Percentiles rank a stretch among this genome's conserved stretches.
These are phyloP conservation scores for Drosophila yooni DNA, from an alignment of 2,888 invertebrate genomes.

Conservation along the genomic window DNA sequence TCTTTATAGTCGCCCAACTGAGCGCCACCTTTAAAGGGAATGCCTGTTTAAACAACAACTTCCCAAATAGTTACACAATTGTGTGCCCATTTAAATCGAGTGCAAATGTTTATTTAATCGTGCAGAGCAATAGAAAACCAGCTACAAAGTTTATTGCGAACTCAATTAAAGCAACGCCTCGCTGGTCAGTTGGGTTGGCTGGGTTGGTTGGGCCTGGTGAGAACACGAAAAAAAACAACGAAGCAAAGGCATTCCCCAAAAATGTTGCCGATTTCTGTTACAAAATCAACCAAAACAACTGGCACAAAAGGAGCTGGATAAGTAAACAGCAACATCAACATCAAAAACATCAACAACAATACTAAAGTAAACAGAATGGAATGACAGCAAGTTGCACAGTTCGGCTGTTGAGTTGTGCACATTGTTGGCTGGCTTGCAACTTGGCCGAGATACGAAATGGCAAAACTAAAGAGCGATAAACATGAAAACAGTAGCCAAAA, in stretches of 20 bases:
- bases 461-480: conserved; percentile 23
- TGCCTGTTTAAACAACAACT: conserved; percentile 28
- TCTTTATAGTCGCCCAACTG: conserved; percentile 10
- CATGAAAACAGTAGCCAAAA: neutral
- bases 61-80: conserved; percentile 33
- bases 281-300: conserved; percentile 54
- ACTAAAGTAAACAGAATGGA: conserved; percentile 46
- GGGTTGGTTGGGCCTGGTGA: conserved; percentile 8
- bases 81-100: conserved; percentile 54
- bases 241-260: conserved; percentile 49
- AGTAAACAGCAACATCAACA: conserved; percentile 51
- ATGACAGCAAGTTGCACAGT: conserved; percentile 42
- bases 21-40: conserved; percentile 2
- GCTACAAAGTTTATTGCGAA: conserved; percentile 54
- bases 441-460: conserved; percentile 35
- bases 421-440: conserved; percentile 38
- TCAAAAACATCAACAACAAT: conserved; percentile 25
- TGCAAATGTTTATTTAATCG: conserved; percentile 63
- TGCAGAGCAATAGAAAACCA: conserved; percentile 28
- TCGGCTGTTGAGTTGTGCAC: conserved; percentile 25
- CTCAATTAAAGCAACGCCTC: conserved; percentile 59
- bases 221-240: conserved; percentile 15
- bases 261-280: conserved; percentile 55
- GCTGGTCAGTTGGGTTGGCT: conserved; percentile 42
- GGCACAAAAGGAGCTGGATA: conserved; percentile 63